A percentile compares a stretch with the other conserved stretches of the same genome.
phyloP scores from a whole-genome alignment of 2,888 invertebrate species.

The Tenthredo livida region DNA sequence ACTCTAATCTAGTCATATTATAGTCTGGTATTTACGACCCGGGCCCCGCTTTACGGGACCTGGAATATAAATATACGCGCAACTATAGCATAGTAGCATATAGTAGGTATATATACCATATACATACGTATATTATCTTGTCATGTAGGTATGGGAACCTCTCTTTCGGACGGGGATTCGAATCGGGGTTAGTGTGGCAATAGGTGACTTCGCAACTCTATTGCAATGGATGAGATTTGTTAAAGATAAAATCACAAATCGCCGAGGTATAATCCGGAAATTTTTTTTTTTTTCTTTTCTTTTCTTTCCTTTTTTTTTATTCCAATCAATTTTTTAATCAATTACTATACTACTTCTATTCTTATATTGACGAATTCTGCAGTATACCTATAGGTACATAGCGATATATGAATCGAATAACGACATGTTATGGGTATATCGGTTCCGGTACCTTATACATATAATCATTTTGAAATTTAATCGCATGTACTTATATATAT shows the following conservation, averaged over 20 bases:
- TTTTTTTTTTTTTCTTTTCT: not conserved
- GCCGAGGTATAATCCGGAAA: not conserved
- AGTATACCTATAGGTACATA: too few species aligned
- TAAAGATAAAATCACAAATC: constrained; percentile 19
- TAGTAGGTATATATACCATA: too few species aligned
- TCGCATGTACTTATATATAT: too few species aligned
- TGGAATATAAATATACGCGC: not conserved
- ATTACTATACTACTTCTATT: too few species aligned
- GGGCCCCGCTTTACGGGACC: not conserved
- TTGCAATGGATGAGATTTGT: constrained; percentile 33
- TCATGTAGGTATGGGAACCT: constrained; percentile 40
- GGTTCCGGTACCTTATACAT: too few species aligned
- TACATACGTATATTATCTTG: not conserved
- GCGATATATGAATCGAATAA: too few species aligned
- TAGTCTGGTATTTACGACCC: not conserved
- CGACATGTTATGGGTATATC: too few species aligned
- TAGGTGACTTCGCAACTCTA: constrained; percentile 42
- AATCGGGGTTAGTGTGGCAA: constrained; percentile 50
- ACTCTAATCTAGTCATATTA: not conserved
- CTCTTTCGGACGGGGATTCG: constrained; percentile 31
- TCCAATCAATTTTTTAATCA: not conserved
- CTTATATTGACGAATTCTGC: too few species aligned
- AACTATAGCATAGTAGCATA: not conserved
- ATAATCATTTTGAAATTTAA: too few species aligned
- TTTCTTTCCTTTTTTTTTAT: not conserved